phyloP scores from a whole-genome alignment of 1,140 invertebrate species.

The Pseudobourletiella spinata region DNA sequence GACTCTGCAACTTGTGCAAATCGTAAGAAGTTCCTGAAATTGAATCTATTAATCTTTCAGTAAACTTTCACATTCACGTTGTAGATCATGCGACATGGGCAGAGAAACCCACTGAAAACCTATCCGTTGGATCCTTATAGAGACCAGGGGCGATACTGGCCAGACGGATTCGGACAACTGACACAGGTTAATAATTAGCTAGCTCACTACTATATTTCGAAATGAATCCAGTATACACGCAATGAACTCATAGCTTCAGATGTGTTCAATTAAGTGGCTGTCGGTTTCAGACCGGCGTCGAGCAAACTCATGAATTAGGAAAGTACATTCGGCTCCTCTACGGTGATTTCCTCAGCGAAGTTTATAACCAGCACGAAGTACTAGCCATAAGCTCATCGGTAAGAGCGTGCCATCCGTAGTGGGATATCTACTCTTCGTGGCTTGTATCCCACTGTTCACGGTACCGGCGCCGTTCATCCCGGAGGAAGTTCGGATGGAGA shows the following conservation, averaged over 20 bases:
- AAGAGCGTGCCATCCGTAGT: slow-evolving; percentile 82
- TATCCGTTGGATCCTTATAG: slow-evolving; percentile 48
- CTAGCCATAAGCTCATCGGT: slow-evolving; percentile 68
- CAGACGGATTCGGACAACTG: slow-evolving; percentile 22
- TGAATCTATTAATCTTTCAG: too few species aligned
- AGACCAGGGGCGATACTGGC: slow-evolving; percentile 10
- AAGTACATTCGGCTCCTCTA: slow-evolving; percentile 64
- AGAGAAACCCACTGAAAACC: slow-evolving; percentile 16
- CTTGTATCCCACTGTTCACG: slow-evolving; percentile 55
- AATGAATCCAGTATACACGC: background rate
- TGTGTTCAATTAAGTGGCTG: background rate
- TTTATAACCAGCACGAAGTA: slow-evolving; percentile 52
- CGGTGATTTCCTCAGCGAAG: slow-evolving; percentile 45
- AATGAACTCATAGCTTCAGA: background rate
- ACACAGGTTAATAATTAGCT: slow-evolving; percentile 47
- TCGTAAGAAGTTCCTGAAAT: too few species aligned
- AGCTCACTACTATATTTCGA: background rate
- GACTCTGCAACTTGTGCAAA: too few species aligned
- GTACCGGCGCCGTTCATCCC: too few species aligned
- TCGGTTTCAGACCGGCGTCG: slow-evolving; percentile 49
- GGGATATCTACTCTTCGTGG: slow-evolving; percentile 74
- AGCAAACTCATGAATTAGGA: slow-evolving; percentile 64
- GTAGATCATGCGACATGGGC: slow-evolving; percentile 26
- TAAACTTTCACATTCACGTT: too few species aligned
- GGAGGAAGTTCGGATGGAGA: slow-evolving; percentile 53